A percentile compares a stretch with the other conserved stretches of the same genome.
phyloP scores from a whole-genome alignment of 64 coral and sea anemone species.

The Stichodactyla mertensii region DNA sequence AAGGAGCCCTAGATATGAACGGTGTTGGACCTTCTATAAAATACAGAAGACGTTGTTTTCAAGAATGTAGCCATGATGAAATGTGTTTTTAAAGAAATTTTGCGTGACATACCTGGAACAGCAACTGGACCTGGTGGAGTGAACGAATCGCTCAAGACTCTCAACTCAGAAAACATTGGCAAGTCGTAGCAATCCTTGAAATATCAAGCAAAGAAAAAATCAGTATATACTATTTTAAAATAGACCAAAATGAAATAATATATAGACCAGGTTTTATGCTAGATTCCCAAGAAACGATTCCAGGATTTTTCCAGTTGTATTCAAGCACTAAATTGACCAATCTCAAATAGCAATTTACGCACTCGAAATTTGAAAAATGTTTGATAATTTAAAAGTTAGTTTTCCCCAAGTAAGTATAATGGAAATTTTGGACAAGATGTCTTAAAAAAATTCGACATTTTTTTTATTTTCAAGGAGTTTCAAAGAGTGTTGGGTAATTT shows the following conservation, averaged over 20 bases:
- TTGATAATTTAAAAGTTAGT: too few relatives aligned
- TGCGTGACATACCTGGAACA: background rate
- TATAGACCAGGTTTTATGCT: too few relatives aligned
- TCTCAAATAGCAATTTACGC: too few relatives aligned
- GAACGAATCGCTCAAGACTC: conserved; percentile 41
- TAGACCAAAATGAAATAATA: background rate
- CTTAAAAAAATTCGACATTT: too few relatives aligned
- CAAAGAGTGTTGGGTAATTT: too few relatives aligned
- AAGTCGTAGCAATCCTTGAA: conserved; percentile 20
- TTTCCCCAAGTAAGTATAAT: too few relatives aligned
- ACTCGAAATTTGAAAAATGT: too few relatives aligned
- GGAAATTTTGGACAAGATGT: too few relatives aligned
- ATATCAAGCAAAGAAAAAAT: background rate
- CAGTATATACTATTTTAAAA: background rate
- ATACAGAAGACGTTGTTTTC: background rate
- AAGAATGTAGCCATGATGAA: background rate
- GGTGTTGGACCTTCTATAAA: conserved; percentile 55
- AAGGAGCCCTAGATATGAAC: conserved; percentile 56
- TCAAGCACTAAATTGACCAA: too few relatives aligned
- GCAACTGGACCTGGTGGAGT: conserved; percentile 16
- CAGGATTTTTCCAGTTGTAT: too few relatives aligned
- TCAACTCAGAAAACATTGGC: conserved; percentile 37
- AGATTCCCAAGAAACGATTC: background rate
- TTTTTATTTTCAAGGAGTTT: too few relatives aligned
- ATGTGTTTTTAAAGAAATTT: background rate